Evolutionary conservation across 1,140 invertebrate species (phyloP).

Genomic region (Aphis craccivora): DNA sequence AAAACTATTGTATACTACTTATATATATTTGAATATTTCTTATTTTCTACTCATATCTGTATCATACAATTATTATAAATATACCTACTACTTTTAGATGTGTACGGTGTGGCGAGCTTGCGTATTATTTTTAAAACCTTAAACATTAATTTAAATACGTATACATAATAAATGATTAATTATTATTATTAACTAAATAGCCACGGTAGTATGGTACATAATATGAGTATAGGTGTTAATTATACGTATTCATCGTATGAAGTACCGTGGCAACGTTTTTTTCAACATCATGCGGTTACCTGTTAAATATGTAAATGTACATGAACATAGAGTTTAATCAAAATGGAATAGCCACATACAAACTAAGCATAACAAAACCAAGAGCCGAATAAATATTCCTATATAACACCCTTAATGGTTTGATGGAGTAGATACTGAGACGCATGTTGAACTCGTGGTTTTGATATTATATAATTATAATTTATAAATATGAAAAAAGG

Average conservation of each 20-base stretch:
- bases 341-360: background rate
- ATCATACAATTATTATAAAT: background rate
- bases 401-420: background rate
- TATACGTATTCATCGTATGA: background rate
- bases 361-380: background rate
- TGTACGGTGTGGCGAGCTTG: background rate
- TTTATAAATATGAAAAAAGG: background rate
- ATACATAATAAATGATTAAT: constrained; percentile 14
- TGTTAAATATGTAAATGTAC: constrained; percentile 2
- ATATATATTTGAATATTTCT: background rate
- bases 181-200: background rate
- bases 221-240: background rate
- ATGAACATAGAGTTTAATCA: background rate
- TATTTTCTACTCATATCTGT: background rate
- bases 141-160: background rate
- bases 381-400: constrained; percentile 7
- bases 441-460: background rate
- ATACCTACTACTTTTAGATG: background rate
- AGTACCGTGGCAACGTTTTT: background rate
- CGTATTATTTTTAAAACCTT: background rate
- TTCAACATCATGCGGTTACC: background rate
- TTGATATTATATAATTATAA: background rate
- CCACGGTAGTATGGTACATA: background rate
- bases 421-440: constrained; percentile 2
- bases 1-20: constrained; percentile 2